Conservation (phyloP, 2,797 vertebrate species). For the Enteromius anoplus region DNA sequence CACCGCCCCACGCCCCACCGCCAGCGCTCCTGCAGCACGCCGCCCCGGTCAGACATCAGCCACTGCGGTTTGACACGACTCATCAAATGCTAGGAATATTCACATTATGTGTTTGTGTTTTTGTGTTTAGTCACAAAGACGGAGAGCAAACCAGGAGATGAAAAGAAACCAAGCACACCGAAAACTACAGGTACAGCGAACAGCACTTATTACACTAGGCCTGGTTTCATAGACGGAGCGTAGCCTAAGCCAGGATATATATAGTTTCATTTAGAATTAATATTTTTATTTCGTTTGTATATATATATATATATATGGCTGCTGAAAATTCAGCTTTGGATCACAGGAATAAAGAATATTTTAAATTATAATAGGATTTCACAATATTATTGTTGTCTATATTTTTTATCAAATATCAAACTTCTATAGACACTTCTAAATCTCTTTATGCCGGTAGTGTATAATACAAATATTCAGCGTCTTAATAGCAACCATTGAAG, state of each 20-base stretch:
- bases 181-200: slow-evolving; percentile 83
- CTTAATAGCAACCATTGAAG: not conserved
- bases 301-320: not conserved
- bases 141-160: slow-evolving; percentile 81
- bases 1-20: slow-evolving; percentile 55
- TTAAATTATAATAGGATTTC: not conserved
- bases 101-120: not conserved
- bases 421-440: not conserved
- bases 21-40: slow-evolving; percentile 69
- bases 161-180: slow-evolving; percentile 79
- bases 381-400: not conserved
- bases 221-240: too few relatives aligned
- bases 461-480: not conserved
- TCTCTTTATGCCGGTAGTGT: not conserved
- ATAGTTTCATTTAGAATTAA: not conserved
- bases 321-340: not conserved
- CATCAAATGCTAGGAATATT: not conserved
- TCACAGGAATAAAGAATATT: not conserved
- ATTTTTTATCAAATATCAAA: not conserved
- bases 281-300: not conserved
- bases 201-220: not conserved
- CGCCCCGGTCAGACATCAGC: slow-evolving; percentile 74
- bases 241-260: too few relatives aligned
- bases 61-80: not conserved
- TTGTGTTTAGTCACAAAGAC: slow-evolving; percentile 81